Evolutionary conservation across 2,113 vertebrate genomes (phyloP), one percentile per base, ranked within the genome.

Genomic region (Pterophyllum scalare): DNA sequence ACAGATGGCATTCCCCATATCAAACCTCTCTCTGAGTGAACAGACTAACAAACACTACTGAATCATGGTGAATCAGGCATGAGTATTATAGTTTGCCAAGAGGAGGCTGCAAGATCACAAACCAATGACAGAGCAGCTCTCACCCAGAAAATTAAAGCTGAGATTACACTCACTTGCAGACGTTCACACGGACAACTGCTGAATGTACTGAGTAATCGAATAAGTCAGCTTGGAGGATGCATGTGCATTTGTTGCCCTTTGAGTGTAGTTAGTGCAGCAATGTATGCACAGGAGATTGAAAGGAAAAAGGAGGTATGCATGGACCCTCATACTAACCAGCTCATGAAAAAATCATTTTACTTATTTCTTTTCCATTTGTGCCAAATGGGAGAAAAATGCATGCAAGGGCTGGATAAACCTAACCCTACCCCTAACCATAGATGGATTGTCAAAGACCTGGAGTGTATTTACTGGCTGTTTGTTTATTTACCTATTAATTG

Each of bases 11-110:
- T 40, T 46, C 38, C 38, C 22, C 64, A 67, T 2, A 26, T 26
- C 64, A 67, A 67, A 49, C 46, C 22, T 67, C 22, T 67, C 26
- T 67, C 22, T 0, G 64, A 19, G 64, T 46, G 64, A 67, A 1
- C 0, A 9, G 38, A 67, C 15, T 0, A 19, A 24, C 15, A 1
- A 6, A 24, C 46, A 19, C 40, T 67, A 5, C 7, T 7, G 33
- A 33, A 33, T 43, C n/a, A 65, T 38, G 24, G 40, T 28, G 40
- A 67, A 26, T 67, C 64, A 28, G 0, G 26, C 11, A 26, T 17
- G 40, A 46, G 46, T n/a, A 24, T 13, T 2, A 15, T 67, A 46
- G 22, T 6, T 19, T 46, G 22, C 22, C 22, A 26, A 46, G 40
- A 26, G 15, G 38, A 67, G 40, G 40, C 14, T 19, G 22, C 64